Percentiles rank a stretch among this genome's conserved stretches.
Evolutionary conservation across 2,888 invertebrate genomes (phyloP).

Genomic region (Metopia argyrocephala): DNA sequence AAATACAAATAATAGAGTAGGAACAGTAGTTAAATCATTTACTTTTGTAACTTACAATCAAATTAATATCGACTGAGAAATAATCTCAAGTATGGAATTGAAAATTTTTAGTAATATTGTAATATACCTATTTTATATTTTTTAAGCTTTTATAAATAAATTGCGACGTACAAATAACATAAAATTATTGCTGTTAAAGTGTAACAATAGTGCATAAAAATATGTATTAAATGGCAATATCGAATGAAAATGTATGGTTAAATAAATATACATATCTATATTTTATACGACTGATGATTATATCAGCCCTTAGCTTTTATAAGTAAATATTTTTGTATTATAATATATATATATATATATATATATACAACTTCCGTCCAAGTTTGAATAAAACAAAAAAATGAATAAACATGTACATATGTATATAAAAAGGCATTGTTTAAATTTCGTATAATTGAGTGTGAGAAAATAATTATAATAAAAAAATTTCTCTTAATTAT

Average conservation of each 20-base stretch:
- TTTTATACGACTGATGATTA: constrained; percentile 39
- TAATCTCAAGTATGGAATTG: too few species aligned
- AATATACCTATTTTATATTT: too few species aligned
- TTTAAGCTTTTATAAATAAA: too few species aligned
- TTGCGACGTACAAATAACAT: constrained; percentile 53
- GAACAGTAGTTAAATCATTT: not conserved
- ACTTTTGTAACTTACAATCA: not conserved
- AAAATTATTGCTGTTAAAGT: constrained; percentile 38
- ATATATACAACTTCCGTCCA: constrained; percentile 57
- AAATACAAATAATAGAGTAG: not conserved
- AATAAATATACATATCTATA: constrained; percentile 16
- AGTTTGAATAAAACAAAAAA: constrained; percentile 30
- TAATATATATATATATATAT: constrained; percentile 33
- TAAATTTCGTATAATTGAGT: constrained; percentile 19
- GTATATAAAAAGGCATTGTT: constrained; percentile 42
- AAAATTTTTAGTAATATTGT: too few species aligned
- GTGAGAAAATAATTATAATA: not conserved
- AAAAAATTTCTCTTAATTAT: not conserved
- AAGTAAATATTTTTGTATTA: constrained; percentile 40
- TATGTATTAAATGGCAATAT: constrained; percentile 40
- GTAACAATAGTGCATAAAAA: constrained; percentile 47
- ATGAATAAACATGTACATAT: constrained; percentile 19
- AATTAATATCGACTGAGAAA: too few species aligned
- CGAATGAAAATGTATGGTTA: constrained; percentile 22
- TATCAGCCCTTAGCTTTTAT: constrained; percentile 36